Evolutionary conservation across 2,797 vertebrate species (phyloP).

Genomic region (Anguilla anguilla): DNA sequence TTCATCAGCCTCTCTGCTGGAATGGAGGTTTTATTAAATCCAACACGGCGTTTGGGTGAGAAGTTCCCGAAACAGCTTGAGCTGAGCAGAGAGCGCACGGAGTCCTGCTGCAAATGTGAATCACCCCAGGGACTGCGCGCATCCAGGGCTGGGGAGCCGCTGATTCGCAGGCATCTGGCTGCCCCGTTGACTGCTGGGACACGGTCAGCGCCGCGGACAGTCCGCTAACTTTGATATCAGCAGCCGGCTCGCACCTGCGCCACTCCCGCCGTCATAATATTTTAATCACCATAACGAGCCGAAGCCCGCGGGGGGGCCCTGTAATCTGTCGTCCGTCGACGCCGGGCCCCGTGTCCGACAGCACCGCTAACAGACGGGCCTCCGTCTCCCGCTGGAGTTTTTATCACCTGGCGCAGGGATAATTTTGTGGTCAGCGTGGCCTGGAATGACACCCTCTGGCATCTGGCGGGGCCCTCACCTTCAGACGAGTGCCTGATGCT

Average conservation of each 20-base stretch:
- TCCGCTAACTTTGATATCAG: neutral
- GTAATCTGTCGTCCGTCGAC: constrained; percentile 44
- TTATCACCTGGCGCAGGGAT: constrained; percentile 36
- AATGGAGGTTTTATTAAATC: neutral
- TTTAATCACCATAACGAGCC: constrained; percentile 34
- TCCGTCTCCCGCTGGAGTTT: constrained; percentile 34
- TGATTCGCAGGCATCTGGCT: neutral
- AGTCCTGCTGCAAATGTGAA: neutral
- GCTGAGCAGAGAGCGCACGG: neutral
- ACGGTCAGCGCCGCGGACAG: neutral
- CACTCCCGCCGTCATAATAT: constrained; percentile 21
- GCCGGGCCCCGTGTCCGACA: constrained; percentile 33
- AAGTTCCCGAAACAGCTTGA: neutral
- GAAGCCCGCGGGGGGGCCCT: constrained; percentile 34
- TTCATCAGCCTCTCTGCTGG: neutral
- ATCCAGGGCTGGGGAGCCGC: neutral
- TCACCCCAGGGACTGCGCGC: neutral
- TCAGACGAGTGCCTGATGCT: neutral
- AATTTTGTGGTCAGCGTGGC: constrained; percentile 15
- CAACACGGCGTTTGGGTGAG: neutral
- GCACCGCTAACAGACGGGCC: constrained; percentile 31
- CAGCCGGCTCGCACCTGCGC: neutral
- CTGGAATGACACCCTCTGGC: constrained; percentile 10
- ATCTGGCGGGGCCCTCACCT: neutral
- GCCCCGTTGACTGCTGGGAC: neutral